These are phyloP conservation scores for Halictus quadricinctus DNA, from an alignment of 2,888 invertebrate genomes.

Conservation along the genomic window DNA sequence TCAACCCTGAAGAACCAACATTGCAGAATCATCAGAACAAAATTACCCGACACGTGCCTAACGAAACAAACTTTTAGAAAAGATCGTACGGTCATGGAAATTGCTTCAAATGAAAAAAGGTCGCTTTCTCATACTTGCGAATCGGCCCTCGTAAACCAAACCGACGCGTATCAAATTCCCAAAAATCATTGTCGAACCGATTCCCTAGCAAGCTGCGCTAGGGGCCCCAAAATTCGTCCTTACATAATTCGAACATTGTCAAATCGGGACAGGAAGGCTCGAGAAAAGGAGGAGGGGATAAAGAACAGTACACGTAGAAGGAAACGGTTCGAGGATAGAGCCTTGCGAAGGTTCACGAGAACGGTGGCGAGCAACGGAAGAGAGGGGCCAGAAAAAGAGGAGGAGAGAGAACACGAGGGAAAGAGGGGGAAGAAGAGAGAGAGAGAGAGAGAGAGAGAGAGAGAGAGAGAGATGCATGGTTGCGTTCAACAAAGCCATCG, in stretches of 20 bases:
- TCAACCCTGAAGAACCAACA: not conserved
- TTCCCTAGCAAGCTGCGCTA: not conserved
- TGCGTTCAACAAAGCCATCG: slow-evolving; percentile 64
- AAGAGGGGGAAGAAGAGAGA: not conserved
- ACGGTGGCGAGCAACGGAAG: not conserved
- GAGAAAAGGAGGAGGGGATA: not conserved
- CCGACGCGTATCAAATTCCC: not conserved
- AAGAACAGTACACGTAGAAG: not conserved
- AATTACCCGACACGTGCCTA: too few species aligned
- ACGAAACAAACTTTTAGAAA: too few species aligned
- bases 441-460: not conserved
- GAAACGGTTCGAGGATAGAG: slow-evolving; percentile 21
- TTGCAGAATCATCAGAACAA: too few species aligned
- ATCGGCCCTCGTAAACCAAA: too few species aligned
- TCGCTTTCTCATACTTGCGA: too few species aligned
- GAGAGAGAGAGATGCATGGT: not conserved
- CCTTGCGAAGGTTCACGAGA: not conserved
- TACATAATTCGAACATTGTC: not conserved
- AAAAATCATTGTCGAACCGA: not conserved
- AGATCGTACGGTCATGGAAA: too few species aligned
- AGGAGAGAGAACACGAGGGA: not conserved
- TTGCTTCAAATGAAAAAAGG: too few species aligned
- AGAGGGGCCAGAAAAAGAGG: slow-evolving; percentile 23
- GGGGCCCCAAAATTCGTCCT: not conserved
- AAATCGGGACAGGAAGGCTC: not conserved